These are phyloP conservation scores for Steinernema khuongi DNA, from an alignment of 1,140 invertebrate genomes.

Conservation along the genomic window DNA sequence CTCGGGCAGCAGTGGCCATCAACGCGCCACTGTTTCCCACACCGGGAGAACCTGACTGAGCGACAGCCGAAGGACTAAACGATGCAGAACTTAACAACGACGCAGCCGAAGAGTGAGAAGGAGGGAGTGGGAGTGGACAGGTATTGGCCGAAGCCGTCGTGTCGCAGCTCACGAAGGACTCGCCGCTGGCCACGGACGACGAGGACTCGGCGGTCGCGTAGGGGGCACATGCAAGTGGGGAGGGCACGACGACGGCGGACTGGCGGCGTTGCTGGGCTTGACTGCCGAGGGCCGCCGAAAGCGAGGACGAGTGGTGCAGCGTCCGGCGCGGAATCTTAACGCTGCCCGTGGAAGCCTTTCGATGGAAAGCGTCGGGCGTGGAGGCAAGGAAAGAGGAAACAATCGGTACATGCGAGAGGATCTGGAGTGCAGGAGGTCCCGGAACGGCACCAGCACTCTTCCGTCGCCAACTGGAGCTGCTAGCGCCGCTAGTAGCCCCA, in stretches of 20 bases:
- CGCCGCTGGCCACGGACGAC: constrained; percentile 8
- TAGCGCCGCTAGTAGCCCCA: constrained; percentile 6
- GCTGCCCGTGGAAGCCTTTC: not conserved
- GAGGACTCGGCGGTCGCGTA: not conserved
- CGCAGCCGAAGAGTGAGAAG: not conserved
- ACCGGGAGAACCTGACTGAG: not conserved
- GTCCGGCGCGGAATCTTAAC: not conserved
- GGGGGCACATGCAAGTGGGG: constrained; percentile 4
- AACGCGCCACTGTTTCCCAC: constrained; percentile 1
- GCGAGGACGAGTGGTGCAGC: not conserved
- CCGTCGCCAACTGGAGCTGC: not conserved
- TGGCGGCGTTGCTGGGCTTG: constrained; percentile 3
- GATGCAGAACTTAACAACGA: constrained; percentile 12
- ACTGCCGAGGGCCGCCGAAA: not conserved
- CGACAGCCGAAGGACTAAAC: constrained; percentile 9
- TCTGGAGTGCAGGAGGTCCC: constrained; percentile 14
- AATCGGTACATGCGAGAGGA: constrained; percentile 6
- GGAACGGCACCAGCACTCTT: constrained; percentile 9
- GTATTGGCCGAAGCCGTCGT: constrained; percentile 4
- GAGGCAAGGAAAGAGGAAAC: constrained; percentile 4
- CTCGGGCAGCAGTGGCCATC: constrained; percentile 4
- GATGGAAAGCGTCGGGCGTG: not conserved
- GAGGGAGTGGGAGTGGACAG: constrained; percentile 1
- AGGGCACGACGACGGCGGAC: not conserved
- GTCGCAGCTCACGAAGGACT: constrained; percentile 1